A percentile compares a stretch with the other conserved stretches of the same genome.
phyloP scores from a whole-genome alignment of 2,888 invertebrate genomes.

The Leucozona laternaria region DNA sequence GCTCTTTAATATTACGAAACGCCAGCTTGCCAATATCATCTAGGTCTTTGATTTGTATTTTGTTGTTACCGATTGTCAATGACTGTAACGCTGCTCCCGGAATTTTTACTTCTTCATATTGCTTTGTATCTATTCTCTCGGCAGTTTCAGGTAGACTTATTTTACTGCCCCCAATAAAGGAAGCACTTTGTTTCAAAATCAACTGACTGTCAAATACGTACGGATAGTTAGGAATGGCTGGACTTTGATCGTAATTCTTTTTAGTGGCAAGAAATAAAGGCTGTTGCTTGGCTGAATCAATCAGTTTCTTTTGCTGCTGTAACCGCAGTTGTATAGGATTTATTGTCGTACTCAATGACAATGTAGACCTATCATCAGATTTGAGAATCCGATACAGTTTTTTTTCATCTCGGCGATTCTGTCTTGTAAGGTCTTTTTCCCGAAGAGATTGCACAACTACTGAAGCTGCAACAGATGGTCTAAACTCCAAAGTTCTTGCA shows the following conservation, averaged over 20 bases:
- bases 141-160: constrained; percentile 92
- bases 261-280: constrained; percentile 80
- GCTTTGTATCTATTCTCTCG: constrained; percentile 88
- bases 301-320: constrained; percentile 81
- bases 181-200: constrained; percentile 86
- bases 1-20: constrained; percentile 92
- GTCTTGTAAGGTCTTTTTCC: constrained; percentile 91
- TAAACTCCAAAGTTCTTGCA: constrained; percentile 76
- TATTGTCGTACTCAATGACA: constrained; percentile 84
- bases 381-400: constrained; percentile 85
- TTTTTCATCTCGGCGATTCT: constrained; percentile 93
- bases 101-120: constrained; percentile 94
- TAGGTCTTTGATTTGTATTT: constrained; percentile 85
- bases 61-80: constrained; percentile 86
- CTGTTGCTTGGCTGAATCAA: constrained; percentile 80
- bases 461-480: constrained; percentile 90
- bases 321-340: constrained; percentile 82
- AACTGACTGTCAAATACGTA: constrained; percentile 94
- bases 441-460: constrained; percentile 93
- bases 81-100: constrained; percentile 88
- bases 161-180: constrained; percentile 91
- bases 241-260: constrained; percentile 65
- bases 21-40: constrained; percentile 93
- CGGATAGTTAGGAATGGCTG: constrained; percentile 87
- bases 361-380: constrained; percentile 80